Conservation (phyloP, 2,888 invertebrate genomes). For the Amblyjoppa fuscipennis region DNA sequence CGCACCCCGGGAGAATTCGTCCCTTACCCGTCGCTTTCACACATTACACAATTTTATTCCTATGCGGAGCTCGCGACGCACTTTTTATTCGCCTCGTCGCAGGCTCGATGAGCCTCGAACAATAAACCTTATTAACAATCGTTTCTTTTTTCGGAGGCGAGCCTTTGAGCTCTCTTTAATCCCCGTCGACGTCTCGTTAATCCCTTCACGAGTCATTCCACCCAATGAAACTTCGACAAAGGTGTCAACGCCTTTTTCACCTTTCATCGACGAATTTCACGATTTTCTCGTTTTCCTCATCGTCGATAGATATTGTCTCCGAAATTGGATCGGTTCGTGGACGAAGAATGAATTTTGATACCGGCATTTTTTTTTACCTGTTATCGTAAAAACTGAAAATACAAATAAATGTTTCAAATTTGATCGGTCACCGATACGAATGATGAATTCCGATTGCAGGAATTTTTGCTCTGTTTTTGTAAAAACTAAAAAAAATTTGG, state of each 20-base stretch:
- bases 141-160: constrained; percentile 22
- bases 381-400: neutral
- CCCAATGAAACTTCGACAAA: constrained; percentile 39
- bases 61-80: constrained; percentile 47
- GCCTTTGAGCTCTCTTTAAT: constrained; percentile 19
- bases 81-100: constrained; percentile 56
- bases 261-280: constrained; percentile 22
- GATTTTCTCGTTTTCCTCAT: constrained; percentile 1
- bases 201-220: constrained; percentile 51
- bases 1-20: neutral
- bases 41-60: constrained; percentile 52
- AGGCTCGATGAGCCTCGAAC: constrained; percentile 35
- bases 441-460: neutral
- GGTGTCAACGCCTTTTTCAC: constrained; percentile 34
- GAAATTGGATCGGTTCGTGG: neutral
- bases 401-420: neutral
- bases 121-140: constrained; percentile 58
- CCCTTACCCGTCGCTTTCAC: constrained; percentile 48
- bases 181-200: constrained; percentile 43
- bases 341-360: neutral
- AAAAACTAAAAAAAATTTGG: neutral
- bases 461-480: neutral
- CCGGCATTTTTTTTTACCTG: neutral
- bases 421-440: neutral
- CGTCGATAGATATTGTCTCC: neutral